These are phyloP conservation scores for Motacilla alba DNA, from an alignment of 2,113 vertebrate species.

Conservation along the genomic window DNA sequence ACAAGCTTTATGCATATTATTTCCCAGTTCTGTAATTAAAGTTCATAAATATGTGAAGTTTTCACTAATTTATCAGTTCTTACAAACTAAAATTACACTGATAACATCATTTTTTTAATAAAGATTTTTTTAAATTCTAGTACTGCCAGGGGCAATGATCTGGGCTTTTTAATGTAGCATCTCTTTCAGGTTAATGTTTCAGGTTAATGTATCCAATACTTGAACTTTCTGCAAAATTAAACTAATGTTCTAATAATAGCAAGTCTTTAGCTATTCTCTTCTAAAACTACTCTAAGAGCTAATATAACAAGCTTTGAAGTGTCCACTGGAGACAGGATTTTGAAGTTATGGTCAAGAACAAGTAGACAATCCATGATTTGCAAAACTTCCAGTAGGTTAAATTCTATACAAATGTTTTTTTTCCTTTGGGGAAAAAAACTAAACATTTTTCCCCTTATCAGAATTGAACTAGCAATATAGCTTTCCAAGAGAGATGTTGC, in stretches of 20 bases:
- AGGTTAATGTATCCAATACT: background rate
- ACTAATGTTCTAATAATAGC: background rate
- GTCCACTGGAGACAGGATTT: background rate
- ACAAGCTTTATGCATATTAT: background rate
- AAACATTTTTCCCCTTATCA: background rate
- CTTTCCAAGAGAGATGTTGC: background rate
- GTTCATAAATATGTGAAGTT: background rate
- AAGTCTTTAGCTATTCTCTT: background rate
- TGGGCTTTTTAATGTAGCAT: background rate
- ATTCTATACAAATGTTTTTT: background rate
- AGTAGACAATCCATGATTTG: background rate
- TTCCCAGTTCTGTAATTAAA: background rate
- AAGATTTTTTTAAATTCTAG: background rate
- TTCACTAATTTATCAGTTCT: background rate
- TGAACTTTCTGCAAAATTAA: slow-evolving; percentile 13
- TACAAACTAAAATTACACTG: background rate
- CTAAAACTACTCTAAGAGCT: background rate
- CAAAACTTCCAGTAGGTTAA: background rate
- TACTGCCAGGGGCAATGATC: background rate
- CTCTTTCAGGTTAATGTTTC: background rate
- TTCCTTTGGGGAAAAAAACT: background rate
- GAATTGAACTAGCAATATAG: background rate
- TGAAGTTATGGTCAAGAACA: background rate
- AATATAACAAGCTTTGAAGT: background rate
- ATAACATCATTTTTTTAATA: background rate